Conservation (phyloP, 2,113 vertebrate species). For the Phoxinus phoxinus region DNA sequence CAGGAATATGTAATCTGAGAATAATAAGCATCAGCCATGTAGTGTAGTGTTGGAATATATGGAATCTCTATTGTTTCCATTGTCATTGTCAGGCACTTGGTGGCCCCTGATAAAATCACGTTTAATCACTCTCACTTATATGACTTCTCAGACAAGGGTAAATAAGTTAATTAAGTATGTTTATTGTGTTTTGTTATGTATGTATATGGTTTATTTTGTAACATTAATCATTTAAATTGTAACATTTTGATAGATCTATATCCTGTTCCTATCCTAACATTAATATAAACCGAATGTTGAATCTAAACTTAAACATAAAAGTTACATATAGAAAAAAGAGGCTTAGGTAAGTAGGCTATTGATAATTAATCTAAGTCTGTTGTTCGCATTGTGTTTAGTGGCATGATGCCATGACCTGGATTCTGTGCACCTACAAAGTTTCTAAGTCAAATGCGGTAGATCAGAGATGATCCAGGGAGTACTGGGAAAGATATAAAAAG, state of each 20-base stretch:
- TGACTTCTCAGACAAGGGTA: background rate
- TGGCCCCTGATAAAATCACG: background rate
- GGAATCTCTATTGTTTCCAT: constrained; percentile 38
- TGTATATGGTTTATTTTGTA: background rate
- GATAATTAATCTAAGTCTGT: constrained; percentile 1
- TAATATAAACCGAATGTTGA: background rate
- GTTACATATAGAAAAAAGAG: background rate
- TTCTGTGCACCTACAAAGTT: background rate
- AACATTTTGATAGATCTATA: background rate
- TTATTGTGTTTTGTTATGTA: background rate
- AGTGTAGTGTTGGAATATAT: background rate
- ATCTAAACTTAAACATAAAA: constrained; percentile 1
- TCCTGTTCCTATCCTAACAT: background rate
- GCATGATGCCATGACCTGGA: constrained; percentile 27
- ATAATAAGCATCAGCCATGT: background rate
- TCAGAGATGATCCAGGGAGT: background rate
- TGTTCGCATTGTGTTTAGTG: background rate
- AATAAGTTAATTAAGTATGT: background rate
- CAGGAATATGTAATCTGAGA: background rate
- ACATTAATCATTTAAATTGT: background rate
- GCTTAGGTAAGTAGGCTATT: constrained; percentile 32
- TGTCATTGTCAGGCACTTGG: constrained; percentile 26
- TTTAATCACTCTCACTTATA: background rate
- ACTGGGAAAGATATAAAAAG: background rate
- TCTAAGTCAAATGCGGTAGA: background rate